These are phyloP conservation scores for Centropus unirufus DNA, from an alignment of 2,113 vertebrate genomes.

Conservation along the genomic window DNA sequence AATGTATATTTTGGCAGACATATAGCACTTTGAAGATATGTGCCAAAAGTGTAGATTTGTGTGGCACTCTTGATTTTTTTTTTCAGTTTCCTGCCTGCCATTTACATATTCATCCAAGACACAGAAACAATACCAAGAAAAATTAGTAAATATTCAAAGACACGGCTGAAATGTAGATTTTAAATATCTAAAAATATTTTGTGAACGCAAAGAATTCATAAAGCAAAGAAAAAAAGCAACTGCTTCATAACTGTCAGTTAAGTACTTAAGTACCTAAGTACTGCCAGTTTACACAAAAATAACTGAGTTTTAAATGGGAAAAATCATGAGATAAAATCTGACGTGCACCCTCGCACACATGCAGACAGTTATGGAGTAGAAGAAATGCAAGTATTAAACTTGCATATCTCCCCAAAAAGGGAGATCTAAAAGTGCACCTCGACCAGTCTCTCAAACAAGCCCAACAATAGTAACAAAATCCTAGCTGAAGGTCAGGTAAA, in stretches of 20 bases:
- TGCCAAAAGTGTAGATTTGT: not conserved
- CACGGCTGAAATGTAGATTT: not conserved
- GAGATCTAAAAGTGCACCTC: not conserved
- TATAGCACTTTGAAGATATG: not conserved
- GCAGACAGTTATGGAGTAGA: not conserved
- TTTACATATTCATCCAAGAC: not conserved
- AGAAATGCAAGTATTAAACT: not conserved
- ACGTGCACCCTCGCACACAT: fast-evolving
- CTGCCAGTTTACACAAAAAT: not conserved
- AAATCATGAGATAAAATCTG: not conserved
- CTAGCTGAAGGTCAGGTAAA: not conserved
- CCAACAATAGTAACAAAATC: not conserved
- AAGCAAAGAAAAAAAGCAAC: not conserved
- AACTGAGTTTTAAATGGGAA: not conserved
- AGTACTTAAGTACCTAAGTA: too few species aligned
- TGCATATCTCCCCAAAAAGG: too few species aligned
- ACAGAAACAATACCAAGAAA: not conserved
- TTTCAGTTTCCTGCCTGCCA: not conserved
- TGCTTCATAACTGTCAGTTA: not conserved
- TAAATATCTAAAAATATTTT: not conserved
- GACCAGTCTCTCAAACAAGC: not conserved
- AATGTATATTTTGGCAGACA: not conserved
- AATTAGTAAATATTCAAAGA: not conserved
- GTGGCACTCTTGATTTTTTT: not conserved
- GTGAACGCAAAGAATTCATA: not conserved